A percentile compares a stretch with the other conserved stretches of the same genome.
These are phyloP conservation scores for Vimba vimba DNA, from an alignment of 2,113 vertebrate species.

Conservation along the genomic window DNA sequence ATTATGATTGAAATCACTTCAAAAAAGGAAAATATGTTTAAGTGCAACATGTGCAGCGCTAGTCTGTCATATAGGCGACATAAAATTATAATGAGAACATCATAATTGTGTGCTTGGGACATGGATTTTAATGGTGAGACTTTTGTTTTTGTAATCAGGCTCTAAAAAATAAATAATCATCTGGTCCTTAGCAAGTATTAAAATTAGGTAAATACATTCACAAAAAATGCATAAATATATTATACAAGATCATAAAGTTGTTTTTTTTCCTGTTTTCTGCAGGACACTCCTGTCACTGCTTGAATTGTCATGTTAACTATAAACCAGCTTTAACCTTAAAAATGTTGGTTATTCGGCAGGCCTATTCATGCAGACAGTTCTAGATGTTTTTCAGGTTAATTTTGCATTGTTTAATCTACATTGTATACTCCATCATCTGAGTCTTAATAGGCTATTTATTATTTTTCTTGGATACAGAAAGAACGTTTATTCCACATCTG, in stretches of 20 bases:
- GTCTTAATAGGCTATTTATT: slow-evolving; percentile 20
- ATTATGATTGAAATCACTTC: too few species aligned
- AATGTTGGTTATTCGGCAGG: not conserved
- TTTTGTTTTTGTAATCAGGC: too few species aligned
- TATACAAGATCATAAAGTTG: not conserved
- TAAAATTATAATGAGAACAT: too few species aligned
- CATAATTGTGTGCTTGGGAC: too few species aligned
- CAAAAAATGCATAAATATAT: not conserved
- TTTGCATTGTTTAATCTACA: not conserved
- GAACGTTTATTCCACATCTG: slow-evolving; percentile 27
- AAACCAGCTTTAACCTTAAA: not conserved
- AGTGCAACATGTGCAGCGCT: too few species aligned
- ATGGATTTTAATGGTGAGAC: too few species aligned
- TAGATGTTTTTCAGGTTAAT: not conserved
- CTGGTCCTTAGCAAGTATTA: too few species aligned
- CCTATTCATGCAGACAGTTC: not conserved
- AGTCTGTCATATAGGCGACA: too few species aligned
- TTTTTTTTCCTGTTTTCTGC: not conserved
- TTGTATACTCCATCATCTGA: not conserved
- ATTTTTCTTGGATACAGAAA: slow-evolving; percentile 19
- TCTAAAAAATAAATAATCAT: too few species aligned
- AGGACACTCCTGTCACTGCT: not conserved
- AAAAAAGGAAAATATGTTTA: too few species aligned
- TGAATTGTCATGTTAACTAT: not conserved
- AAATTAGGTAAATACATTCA: too few species aligned